phyloP scores from a whole-genome alignment of 30 jellyfish, hydroid and myxozoan species.

The Aurelia coerulea region DNA sequence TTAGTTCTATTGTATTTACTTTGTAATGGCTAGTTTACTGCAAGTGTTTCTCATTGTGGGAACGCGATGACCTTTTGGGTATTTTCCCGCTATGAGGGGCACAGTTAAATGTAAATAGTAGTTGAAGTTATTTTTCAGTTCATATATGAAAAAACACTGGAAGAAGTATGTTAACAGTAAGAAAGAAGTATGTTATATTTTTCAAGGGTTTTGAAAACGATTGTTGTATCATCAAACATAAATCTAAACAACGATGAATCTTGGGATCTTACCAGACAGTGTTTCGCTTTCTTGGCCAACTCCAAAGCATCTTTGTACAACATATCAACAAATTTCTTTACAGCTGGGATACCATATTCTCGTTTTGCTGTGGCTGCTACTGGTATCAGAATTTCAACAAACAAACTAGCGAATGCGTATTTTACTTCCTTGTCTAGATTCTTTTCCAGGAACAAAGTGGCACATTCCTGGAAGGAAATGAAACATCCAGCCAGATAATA shows the following conservation, averaged over 20 bases:
- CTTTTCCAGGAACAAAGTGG: slow-evolving; percentile 87
- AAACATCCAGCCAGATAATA: not conserved
- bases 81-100: too few relatives aligned
- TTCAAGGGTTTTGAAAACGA: too few relatives aligned
- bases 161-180: too few relatives aligned
- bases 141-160: too few relatives aligned
- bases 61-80: too few relatives aligned
- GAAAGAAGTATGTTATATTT: too few relatives aligned
- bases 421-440: slow-evolving; percentile 95
- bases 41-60: too few relatives aligned
- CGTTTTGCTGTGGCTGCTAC: slow-evolving; percentile 99
- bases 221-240: too few relatives aligned
- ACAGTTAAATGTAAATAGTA: too few relatives aligned
- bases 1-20: too few relatives aligned
- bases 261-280: slow-evolving; percentile 82
- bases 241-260: not conserved
- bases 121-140: too few relatives aligned
- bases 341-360: slow-evolving; percentile 97
- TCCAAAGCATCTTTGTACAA: slow-evolving; percentile 94
- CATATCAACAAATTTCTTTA: slow-evolving; percentile 97
- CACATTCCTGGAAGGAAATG: slow-evolving; percentile 81
- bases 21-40: too few relatives aligned
- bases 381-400: slow-evolving; percentile 96
- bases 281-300: slow-evolving; percentile 97
- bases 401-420: slow-evolving; percentile 96